Evolutionary conservation across 64 coral and sea anemone genomes (phyloP).

Genomic region (Trachythela sp.): DNA sequence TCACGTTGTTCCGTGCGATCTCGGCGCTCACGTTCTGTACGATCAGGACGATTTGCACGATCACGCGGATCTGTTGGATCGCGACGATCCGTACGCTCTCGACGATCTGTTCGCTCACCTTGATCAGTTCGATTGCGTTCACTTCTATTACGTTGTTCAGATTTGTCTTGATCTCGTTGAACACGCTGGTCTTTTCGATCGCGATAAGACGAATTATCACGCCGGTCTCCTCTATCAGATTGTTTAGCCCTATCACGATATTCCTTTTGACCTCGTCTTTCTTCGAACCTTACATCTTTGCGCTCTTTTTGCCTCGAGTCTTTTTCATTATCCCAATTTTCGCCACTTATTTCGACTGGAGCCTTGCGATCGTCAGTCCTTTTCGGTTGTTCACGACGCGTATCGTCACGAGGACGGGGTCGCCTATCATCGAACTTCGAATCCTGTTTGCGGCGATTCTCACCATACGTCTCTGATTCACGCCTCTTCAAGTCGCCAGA

Average conservation of each 20-base stretch:
- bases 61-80: neutral
- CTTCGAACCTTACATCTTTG: neutral
- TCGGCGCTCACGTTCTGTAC: neutral
- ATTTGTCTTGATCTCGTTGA: neutral
- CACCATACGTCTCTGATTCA: neutral
- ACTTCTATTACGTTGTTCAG: neutral
- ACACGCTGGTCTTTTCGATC: neutral
- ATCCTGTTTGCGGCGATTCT: neutral
- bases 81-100: neutral
- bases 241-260: neutral
- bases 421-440: constrained; percentile 1
- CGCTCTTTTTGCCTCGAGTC: neutral
- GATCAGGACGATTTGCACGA: neutral
- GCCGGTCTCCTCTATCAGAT: neutral
- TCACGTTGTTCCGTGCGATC: neutral
- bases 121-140: neutral
- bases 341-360: neutral
- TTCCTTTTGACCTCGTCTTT: neutral
- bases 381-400: neutral
- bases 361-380: neutral
- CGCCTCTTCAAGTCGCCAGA: neutral
- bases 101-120: neutral
- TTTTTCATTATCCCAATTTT: neutral
- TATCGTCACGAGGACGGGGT: neutral
- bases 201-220: neutral